Percentiles rank a stretch among this genome's conserved stretches.
These are phyloP conservation scores for Bilobella aurantiaca DNA, from an alignment of 1,140 invertebrate species.

Conservation along the genomic window DNA sequence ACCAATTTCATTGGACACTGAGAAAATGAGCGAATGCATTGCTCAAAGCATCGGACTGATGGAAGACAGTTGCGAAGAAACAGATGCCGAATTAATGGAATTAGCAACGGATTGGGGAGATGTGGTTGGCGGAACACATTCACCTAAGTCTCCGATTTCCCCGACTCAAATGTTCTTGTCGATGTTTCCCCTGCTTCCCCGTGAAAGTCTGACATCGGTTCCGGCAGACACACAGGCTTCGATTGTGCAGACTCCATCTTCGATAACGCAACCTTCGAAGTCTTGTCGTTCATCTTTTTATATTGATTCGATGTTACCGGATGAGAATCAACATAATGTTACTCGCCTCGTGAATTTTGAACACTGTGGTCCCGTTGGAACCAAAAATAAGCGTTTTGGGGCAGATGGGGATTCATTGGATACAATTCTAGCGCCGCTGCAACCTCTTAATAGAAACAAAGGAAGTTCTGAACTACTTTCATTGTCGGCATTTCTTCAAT, in stretches of 20 bases:
- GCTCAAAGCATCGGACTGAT: constrained; percentile 32
- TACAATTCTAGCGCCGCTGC: too few relatives aligned
- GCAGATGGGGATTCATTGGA: too few relatives aligned
- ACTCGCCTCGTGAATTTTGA: too few relatives aligned
- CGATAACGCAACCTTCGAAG: constrained; percentile 4
- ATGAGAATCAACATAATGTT: too few relatives aligned
- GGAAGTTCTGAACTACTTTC: too few relatives aligned
- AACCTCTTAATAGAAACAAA: too few relatives aligned
- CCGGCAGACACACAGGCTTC: background rate
- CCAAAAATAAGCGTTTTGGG: too few relatives aligned
- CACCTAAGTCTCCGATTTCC: constrained; percentile 32
- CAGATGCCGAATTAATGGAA: constrained; percentile 27
- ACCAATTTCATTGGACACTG: constrained; percentile 6
- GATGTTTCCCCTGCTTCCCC: constrained; percentile 30
- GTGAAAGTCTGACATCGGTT: constrained; percentile 14
- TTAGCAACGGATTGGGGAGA: constrained; percentile 24
- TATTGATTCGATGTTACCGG: constrained; percentile 32
- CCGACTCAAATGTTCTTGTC: constrained; percentile 33
- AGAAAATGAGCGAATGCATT: constrained; percentile 35
- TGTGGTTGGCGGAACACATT: background rate
- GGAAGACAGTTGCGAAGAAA: constrained; percentile 7
- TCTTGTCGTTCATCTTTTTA: constrained; percentile 24
- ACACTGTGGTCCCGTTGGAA: too few relatives aligned
- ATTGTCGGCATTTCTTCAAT: too few relatives aligned
- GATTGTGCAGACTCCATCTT: background rate